Base-by-base conservation (phyloP, 2,888 invertebrate genomes). In the Junonia oenone region DNA sequence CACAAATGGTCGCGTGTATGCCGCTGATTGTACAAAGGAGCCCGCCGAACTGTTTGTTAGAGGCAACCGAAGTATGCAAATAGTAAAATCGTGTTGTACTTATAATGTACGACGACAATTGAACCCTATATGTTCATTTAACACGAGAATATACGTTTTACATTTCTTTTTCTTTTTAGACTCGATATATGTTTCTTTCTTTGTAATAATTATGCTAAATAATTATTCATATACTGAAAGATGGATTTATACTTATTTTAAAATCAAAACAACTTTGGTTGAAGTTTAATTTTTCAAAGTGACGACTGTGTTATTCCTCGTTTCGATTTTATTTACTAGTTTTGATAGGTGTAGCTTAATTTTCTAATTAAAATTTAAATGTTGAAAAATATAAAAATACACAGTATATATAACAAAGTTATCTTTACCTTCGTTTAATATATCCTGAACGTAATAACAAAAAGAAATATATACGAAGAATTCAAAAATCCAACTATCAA, bases 11-110 rank as follows among this genome's bases (percentile, higher is more conserved):
- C 17, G 55, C 55, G 43, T 49, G 48, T 55, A 43, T 46, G 55
- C 47, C 14, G 51, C 49, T 59, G 52, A 59, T 59, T 56, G 49
- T 53, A 56, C 52, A 59, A 59, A 59, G 56, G 38, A 35, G 40
- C 29, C 59, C 59, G 59, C 33, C 43, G 17, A 17, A 14, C 43
- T 26, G 43, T 55, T 40, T 40, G 55, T 49, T 49, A 45, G 49
- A 33, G 27, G 37, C 27, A 26, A 45, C 13, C 35, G 35, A 45
- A 49, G 49, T 49, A 49, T 45, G 45, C 49, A 55, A 49, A 55
- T 49, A 55, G 49, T 49, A 29, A 45, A 45, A 55, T 27, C 49
- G 49, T 55, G 49, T 43, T 17, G 43, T 13, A 26, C 26, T 26
- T 43, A 43, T 22, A 43, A 22, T 22, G n/a, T 26, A 43, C 26